These are phyloP conservation scores for Lagothrix lagotricha DNA, from an alignment of 2,797 vertebrate genomes.

Conservation along the genomic window DNA sequence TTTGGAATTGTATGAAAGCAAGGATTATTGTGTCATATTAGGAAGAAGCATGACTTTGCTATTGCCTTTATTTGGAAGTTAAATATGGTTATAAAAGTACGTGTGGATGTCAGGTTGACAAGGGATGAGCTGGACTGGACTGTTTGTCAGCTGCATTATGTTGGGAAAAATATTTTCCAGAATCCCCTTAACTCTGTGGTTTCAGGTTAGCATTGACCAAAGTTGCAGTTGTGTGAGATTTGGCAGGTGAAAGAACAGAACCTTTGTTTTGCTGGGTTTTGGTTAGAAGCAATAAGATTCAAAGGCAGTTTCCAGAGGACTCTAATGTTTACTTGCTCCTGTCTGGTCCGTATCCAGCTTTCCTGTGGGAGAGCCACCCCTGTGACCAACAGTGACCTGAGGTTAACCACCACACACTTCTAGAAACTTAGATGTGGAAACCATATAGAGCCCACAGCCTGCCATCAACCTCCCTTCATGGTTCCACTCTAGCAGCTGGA, in stretches of 20 bases:
- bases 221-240: background rate
- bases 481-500: background rate
- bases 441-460: background rate
- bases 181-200: background rate
- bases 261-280: background rate
- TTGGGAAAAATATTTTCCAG: background rate
- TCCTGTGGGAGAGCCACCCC: background rate
- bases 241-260: background rate
- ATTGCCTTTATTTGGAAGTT: background rate
- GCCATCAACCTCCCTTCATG: no score
- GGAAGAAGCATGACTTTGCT: background rate
- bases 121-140: background rate
- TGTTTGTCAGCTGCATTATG: background rate
- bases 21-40: background rate
- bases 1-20: background rate
- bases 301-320: background rate
- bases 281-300: background rate
- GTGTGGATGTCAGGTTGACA: background rate
- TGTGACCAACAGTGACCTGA: background rate
- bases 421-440: background rate
- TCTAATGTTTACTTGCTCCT: background rate
- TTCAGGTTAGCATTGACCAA: background rate
- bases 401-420: background rate
- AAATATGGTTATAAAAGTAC: background rate
- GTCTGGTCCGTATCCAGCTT: rapidly evolving